Evolutionary conservation across 1,140 invertebrate genomes (phyloP).

Genomic region (Pseudomyrmex flavicornis): DNA sequence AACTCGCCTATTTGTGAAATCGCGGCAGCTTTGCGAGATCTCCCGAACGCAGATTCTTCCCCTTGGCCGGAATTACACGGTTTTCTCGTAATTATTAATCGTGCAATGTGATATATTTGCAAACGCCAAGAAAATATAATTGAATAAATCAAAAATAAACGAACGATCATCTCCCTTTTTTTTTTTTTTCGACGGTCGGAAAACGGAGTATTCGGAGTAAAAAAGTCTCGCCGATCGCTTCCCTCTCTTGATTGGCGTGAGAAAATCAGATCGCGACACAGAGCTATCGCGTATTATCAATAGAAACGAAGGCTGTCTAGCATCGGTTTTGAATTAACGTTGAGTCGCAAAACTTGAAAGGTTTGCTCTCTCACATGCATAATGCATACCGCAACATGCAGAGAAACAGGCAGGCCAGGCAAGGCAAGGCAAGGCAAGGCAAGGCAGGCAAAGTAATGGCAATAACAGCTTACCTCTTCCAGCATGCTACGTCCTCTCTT

Average conservation of each 20-base stretch:
- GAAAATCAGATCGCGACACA: neutral
- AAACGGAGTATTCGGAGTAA: too few species aligned
- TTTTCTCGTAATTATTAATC: neutral
- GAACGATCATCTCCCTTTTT: too few species aligned
- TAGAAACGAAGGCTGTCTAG: neutral
- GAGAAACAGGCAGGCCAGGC: neutral
- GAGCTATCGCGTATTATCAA: neutral
- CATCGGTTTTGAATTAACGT: conserved; percentile 37
- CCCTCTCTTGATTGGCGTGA: neutral
- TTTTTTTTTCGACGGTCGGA: too few species aligned
- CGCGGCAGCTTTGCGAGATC: conserved; percentile 7
- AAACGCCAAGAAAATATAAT: too few species aligned
- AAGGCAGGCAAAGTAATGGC: conserved; percentile 32
- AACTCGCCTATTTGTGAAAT: conserved; percentile 3
- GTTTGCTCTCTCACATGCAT: conserved; percentile 62
- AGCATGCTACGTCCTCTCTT: conserved; percentile 19
- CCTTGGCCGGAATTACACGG: neutral
- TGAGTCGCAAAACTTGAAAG: conserved; percentile 62
- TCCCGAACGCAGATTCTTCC: neutral
- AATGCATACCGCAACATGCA: conserved; percentile 64
- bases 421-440: too few species aligned
- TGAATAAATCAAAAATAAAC: too few species aligned
- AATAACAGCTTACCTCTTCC: conserved; percentile 29
- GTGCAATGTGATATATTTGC: neutral
- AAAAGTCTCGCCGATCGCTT: too few species aligned